Evolutionary conservation across 2,797 vertebrate species (phyloP).

Genomic region (Iguana delicatissima): DNA sequence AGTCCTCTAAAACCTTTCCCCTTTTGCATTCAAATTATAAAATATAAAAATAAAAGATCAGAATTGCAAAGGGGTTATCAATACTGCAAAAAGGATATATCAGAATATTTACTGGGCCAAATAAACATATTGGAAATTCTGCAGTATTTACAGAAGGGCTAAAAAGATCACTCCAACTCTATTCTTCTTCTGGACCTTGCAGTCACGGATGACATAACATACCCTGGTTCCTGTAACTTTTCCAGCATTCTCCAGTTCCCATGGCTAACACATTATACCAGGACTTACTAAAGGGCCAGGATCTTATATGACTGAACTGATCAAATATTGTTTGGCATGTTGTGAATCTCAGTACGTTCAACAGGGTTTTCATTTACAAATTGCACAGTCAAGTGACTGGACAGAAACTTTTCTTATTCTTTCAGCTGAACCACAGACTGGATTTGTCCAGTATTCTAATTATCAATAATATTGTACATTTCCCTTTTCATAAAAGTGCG

Average conservation of each 20-base stretch:
- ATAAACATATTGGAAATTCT: not conserved
- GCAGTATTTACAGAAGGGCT: not conserved
- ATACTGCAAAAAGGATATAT: not conserved
- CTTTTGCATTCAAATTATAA: not conserved
- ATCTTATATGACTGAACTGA: not conserved
- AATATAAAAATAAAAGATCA: not conserved
- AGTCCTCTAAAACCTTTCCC: not conserved
- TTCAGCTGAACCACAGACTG: not conserved
- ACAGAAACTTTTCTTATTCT: not conserved
- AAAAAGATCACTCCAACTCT: not conserved
- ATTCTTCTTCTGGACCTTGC: not conserved
- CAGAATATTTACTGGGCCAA: not conserved
- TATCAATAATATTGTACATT: not conserved
- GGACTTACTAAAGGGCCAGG: not conserved
- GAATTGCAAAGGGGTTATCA: not conserved
- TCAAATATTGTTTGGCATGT: not conserved
- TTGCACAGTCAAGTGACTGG: not conserved
- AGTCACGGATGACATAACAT: not conserved
- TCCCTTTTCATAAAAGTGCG: not conserved
- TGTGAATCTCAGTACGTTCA: not conserved
- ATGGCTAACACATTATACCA: not conserved
- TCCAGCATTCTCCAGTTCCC: not conserved
- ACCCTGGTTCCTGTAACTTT: not conserved
- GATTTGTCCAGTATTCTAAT: not conserved
- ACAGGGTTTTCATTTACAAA: not conserved